Base-by-base conservation (phyloP, 2,888 invertebrate genomes). In the Polyommatus icarus region DNA sequence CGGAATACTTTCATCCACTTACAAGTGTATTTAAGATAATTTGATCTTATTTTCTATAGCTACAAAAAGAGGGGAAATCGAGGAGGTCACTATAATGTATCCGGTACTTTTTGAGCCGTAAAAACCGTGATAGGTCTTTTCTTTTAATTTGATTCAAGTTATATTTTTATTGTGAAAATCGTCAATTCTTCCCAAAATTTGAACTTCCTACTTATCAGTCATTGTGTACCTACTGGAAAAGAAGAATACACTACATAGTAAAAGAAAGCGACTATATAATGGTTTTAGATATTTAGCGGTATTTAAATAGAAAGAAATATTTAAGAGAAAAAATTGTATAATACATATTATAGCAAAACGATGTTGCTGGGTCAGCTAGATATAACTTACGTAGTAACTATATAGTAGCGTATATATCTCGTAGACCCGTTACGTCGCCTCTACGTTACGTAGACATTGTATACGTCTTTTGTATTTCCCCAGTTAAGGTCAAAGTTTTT, bases 1-100 rank as follows among this genome's bases (percentile, higher is more conserved):
- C 83, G 82, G 82, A 82, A 82, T 81, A 82, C 81, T 83, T 83
- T 84, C 82, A 82, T 78, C 80, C 83, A 80, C 83, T 83, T 82
- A 80, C 78, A 77, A 77, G 50, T 61, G 78, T 73, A 73, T 57
- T 61, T 46, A 77, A 50, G 73, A 46, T 46, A 78, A 77, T 76
- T 78, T 77, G 75, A 61, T 77, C 59, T 73, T 75, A 77, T 75
- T 78, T 77, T 75, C 46, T n/a, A 61, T 61, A 76, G 61, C 50
- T 40, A 72, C 24, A 57, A 75, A 73, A 75, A 73, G 40, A 40
- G 73, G 40, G 46, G 24, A 73, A 73, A 46, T 40, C 73, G 40
- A 40, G 20, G 46, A 40, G 46, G 73, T 40, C 20, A 73, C 20
- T 67, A 12, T 67, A 67, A 67, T 67, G 73, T 40, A 46, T 73